A percentile compares a stretch with the other conserved stretches of the same genome.
These are phyloP conservation scores for Machimus rusticus DNA, from an alignment of 2,888 invertebrate species.

Conservation along the genomic window DNA sequence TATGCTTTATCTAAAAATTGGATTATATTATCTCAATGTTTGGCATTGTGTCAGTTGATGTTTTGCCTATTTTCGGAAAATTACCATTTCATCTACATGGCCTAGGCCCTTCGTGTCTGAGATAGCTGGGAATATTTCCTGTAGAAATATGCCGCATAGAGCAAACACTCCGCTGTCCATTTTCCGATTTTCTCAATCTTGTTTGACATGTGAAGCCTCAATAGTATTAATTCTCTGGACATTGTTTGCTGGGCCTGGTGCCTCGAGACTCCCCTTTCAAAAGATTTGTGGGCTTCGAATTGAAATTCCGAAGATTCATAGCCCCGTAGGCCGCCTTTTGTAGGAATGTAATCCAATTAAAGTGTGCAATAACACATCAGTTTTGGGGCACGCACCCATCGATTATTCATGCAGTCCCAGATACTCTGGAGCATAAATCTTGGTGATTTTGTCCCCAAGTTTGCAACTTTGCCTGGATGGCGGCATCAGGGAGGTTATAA, in stretches of 20 bases:
- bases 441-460: background rate
- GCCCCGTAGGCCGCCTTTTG: background rate
- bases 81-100: background rate
- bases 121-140: background rate
- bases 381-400: background rate
- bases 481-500: background rate
- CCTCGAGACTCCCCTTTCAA: background rate
- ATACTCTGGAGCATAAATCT: background rate
- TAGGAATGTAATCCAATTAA: background rate
- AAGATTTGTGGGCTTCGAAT: background rate
- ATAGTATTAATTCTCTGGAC: background rate
- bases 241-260: background rate
- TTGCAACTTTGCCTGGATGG: background rate
- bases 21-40: background rate
- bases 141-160: background rate
- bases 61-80: background rate
- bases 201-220: background rate
- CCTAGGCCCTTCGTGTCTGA: background rate
- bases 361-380: background rate
- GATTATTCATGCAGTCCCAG: background rate
- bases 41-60: background rate
- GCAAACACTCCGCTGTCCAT: background rate
- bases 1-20: background rate
- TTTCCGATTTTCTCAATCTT: background rate
- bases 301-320: background rate